phyloP scores from a whole-genome alignment of 2,888 invertebrate genomes.

The Magallana nippona region DNA sequence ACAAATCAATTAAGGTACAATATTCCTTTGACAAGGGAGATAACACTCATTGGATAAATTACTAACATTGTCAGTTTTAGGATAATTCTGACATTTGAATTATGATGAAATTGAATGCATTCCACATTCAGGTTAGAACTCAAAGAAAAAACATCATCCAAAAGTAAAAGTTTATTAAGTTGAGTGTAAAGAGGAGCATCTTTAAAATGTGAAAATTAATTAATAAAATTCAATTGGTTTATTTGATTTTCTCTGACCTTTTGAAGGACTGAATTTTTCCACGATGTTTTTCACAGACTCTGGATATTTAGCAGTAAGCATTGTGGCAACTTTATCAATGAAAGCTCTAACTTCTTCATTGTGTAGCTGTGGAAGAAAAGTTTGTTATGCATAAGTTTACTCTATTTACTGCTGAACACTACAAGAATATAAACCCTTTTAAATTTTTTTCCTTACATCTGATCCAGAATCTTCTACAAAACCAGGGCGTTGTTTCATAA shows the following conservation, averaged over 20 bases:
- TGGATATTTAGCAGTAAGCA: slow-evolving; percentile 67
- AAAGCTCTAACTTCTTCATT: slow-evolving; percentile 72
- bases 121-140: too few relatives aligned
- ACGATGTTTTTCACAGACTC: slow-evolving; percentile 66
- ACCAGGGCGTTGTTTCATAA: slow-evolving; percentile 73
- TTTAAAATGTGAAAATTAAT: background rate
- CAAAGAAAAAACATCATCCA: too few relatives aligned
- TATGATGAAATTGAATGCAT: too few relatives aligned
- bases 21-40: too few relatives aligned
- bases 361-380: slow-evolving; percentile 55
- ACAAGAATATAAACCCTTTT: too few relatives aligned
- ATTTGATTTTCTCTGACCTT: slow-evolving; percentile 60
- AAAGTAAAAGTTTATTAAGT: too few relatives aligned
- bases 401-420: background rate
- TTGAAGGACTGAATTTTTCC: slow-evolving; percentile 69
- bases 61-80: too few relatives aligned
- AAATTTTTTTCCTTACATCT: slow-evolving; percentile 62
- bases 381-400: too few relatives aligned
- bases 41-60: too few relatives aligned
- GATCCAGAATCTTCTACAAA: slow-evolving; percentile 74
- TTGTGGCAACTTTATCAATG: slow-evolving; percentile 69
- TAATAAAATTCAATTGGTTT: background rate
- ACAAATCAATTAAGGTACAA: too few relatives aligned
- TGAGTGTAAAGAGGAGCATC: too few relatives aligned
- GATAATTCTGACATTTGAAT: too few relatives aligned